Evolutionary conservation across 2,113 vertebrate species (phyloP), one percentile per base, ranked within the genome.

Genomic region (crab-eating macaque (Macaca fascicularis)): DNA sequence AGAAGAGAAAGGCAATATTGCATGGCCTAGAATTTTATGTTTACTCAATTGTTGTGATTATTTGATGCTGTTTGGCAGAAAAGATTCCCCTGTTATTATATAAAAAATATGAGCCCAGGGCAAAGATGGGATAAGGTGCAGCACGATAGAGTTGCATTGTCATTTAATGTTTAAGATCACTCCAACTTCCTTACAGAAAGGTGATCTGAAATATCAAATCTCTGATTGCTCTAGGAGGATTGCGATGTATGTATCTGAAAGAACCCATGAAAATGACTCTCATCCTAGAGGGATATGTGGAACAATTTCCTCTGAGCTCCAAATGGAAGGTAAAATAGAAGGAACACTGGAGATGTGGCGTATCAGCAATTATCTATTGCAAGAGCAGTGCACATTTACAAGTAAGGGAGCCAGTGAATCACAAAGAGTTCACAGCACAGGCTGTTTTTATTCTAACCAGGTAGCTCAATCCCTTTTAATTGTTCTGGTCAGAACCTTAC

Each of bases 401-500:
- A 67, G 45, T 30, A 67, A 32, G 86, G 90, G 32, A 93, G 38
- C 59, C 92, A 59, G 13, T 74, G 82, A 93, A 91, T 96, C 82
- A 72, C 82, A 88, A 43, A 90, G 72, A 82, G 61, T 72, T 89
- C 85, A 88, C 55, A 90, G 52, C 70, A 67, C 23, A 45, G 64
- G 91, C 40, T 93, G 25, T 43, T 97, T 95, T 89, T 61, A 93
- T 79, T 95, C 87, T 94, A 94, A 52, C 38, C 12, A 40, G 83
- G 80, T 50, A 85, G 64, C 25, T 92, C 75, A 88, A 81, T 16
- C 75, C 64, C 48, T 89, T 80, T 96, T 87, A 84, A 93, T 88
- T 96, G 83, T 86, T 90, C 52, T 45, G 22, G 70, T 96, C 84
- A 96, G 83, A 95, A 90, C 38, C 35, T 92, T 74, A 81, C 80